phyloP scores from a whole-genome alignment of 92 coral and sea anemone species.

The Isaurus tuberculatus region DNA sequence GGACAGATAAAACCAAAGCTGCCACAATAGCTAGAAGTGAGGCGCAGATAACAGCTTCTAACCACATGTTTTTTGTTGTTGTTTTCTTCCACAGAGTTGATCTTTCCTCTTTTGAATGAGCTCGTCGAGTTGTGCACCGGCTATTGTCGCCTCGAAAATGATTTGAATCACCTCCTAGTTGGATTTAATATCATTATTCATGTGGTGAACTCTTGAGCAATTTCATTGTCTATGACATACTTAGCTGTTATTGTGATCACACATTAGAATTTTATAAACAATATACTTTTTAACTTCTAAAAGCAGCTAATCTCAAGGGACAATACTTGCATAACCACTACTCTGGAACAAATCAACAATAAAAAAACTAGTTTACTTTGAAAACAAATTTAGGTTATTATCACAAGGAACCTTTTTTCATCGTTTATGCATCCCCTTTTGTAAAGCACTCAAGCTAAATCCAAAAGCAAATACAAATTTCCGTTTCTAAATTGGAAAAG shows the following conservation, averaged over 20 bases:
- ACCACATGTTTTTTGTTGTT: constrained; percentile 44
- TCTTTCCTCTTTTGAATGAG: background rate
- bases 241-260: background rate
- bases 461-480: background rate
- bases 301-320: background rate
- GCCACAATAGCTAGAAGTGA: constrained; percentile 8
- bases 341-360: background rate
- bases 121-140: background rate
- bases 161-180: background rate
- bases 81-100: background rate
- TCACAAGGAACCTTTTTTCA: background rate
- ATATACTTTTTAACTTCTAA: background rate
- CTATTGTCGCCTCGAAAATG: background rate
- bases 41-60: constrained; percentile 1
- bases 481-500: background rate
- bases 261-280: background rate
- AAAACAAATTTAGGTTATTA: background rate
- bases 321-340: background rate
- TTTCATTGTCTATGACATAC: background rate
- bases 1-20: constrained; percentile 28
- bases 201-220: background rate
- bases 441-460: background rate
- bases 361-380: background rate
- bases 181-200: background rate
- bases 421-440: background rate